Evolutionary conservation across 2,797 vertebrate genomes (phyloP).

Genomic region (Borostomias antarcticus): DNA sequence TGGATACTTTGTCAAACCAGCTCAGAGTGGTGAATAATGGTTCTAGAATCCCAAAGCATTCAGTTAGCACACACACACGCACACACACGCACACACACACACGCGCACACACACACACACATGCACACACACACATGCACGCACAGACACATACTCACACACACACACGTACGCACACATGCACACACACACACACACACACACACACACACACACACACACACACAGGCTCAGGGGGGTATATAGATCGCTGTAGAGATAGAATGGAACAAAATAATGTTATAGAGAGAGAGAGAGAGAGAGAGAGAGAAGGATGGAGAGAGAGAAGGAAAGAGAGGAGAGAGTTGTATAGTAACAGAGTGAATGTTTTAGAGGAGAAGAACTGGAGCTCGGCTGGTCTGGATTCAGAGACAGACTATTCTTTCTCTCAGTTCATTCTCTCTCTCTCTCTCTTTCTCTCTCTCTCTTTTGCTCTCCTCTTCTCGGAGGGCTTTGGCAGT

Average conservation of each 20-base stretch:
- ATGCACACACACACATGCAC: neutral
- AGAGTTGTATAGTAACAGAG: neutral
- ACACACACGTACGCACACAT: neutral
- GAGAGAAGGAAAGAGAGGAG: slow-evolving; percentile 7
- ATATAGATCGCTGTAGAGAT: too few species aligned
- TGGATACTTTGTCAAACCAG: slow-evolving; percentile 58
- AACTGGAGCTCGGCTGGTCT: too few species aligned
- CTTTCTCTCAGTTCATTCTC: slow-evolving; percentile 29
- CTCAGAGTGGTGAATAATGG: slow-evolving; percentile 42
- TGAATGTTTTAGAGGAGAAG: neutral
- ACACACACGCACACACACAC: neutral
- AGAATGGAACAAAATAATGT: too few species aligned
- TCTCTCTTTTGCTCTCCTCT: slow-evolving; percentile 33
- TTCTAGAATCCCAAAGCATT: slow-evolving; percentile 29
- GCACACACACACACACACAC: neutral
- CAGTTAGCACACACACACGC: neutral
- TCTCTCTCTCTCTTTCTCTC: neutral
- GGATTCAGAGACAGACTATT: too few species aligned
- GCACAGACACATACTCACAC: too few species aligned
- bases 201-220: slow-evolving; percentile 5
- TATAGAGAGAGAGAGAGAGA: slow-evolving; percentile 32
- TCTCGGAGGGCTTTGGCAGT: slow-evolving; percentile 53
- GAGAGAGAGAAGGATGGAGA: neutral
- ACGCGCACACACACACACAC: neutral
- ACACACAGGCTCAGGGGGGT: neutral